Evolutionary conservation across 2,797 vertebrate species (phyloP).

Genomic region (Poecilia wingei): DNA sequence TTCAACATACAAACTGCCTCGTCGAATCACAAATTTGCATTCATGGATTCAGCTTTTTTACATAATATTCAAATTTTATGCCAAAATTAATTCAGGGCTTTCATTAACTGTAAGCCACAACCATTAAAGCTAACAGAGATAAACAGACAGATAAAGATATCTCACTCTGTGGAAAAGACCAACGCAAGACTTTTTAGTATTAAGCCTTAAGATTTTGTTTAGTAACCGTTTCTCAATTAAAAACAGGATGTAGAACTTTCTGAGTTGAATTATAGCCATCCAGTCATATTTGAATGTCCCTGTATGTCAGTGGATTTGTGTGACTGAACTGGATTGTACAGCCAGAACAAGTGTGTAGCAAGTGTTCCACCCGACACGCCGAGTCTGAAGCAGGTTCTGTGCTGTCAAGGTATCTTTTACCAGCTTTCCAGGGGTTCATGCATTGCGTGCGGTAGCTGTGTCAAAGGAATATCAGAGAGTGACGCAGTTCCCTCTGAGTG

Average conservation of each 20-base stretch:
- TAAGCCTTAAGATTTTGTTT: background rate
- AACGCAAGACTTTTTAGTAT: background rate
- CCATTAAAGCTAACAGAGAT: background rate
- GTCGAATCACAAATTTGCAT: background rate
- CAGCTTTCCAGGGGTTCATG: slow-evolving; percentile 21
- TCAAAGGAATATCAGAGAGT: slow-evolving; percentile 43
- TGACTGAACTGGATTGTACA: background rate
- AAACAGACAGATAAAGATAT: background rate
- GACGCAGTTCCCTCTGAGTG: slow-evolving; percentile 15
- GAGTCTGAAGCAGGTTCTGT: slow-evolving; percentile 13
- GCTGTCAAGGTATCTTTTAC: slow-evolving; percentile 24
- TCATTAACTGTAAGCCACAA: background rate
- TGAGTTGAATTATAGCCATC: background rate
- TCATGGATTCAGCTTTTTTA: background rate
- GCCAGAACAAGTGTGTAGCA: background rate
- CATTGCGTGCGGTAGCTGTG: slow-evolving; percentile 7
- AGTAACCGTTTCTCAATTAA: background rate
- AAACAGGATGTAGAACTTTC: background rate
- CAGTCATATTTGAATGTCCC: background rate
- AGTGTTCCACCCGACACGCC: slow-evolving; percentile 38
- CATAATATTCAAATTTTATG: background rate
- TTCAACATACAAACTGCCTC: background rate
- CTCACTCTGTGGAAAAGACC: background rate
- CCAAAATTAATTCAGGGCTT: background rate
- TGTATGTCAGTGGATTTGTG: background rate